Base-by-base conservation (phyloP, 1,140 invertebrate species). In the Stratiolaelaps scimitus region DNA sequence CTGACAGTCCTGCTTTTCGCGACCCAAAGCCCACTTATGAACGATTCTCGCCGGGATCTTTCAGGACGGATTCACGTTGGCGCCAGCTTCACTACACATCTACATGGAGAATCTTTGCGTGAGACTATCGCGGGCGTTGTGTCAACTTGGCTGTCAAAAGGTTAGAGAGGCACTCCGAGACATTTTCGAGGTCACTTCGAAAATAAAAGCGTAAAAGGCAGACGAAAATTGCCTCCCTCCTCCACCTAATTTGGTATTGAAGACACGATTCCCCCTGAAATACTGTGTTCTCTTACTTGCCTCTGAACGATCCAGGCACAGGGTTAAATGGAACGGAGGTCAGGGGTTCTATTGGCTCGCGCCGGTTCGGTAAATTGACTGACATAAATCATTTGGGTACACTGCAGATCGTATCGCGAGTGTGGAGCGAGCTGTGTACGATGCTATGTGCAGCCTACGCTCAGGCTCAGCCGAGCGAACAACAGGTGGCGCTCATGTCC, bases 391-490 rank as follows among this genome's bases (percentile, higher is more conserved):
- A 6, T 6, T 6, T 40, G 34, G 0, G 34, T 40, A 40, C 34
- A 40, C 23, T 34, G 17, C 15, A 60, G 53, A 23, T 60, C 10
- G 53, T 60, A 26, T 26, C 53, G 15, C 53, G 53, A 26, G 53
- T 60, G 6, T 60, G 53, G 53, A 60, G 53, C 10, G 53, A 60
- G 23, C 53, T 60, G 53, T 29, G 53, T 10, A 60, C 53, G 4
- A 60, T 60, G 53, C 53, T 60, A 17, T 60, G 53, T 23, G 53
- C 53, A 60, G 26, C 53, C 17, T 60, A 60, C 10, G 53, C 34
- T 2, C 53, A 60, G 23, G 53, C 53, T 34, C 15, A 34, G 15
- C 26, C 23, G 2, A 60, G 53, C 34, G 53, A 60, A 60, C 53
- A 60, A 34, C 53, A 60, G 53, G 53, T 60, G 13, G 53, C 26